Percentiles rank a stretch among this genome's conserved stretches.
These are phyloP conservation scores for Catostomus latipinnis DNA, from an alignment of 2,797 vertebrate species.

Conservation along the genomic window DNA sequence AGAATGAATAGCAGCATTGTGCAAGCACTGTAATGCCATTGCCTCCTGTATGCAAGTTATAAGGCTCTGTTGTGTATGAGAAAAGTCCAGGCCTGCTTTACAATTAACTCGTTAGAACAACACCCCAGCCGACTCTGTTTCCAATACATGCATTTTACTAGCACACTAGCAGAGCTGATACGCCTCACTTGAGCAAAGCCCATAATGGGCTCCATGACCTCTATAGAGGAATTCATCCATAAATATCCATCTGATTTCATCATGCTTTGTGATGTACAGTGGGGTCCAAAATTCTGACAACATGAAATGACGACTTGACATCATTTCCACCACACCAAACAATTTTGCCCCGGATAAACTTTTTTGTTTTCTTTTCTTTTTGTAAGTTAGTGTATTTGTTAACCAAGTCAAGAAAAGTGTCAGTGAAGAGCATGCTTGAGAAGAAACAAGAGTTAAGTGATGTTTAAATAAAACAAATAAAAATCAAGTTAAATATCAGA, in stretches of 20 bases:
- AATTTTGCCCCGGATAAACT: too few relatives aligned
- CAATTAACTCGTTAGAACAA: slow-evolving; percentile 62
- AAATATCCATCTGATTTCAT: neutral
- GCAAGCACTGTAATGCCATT: slow-evolving; percentile 30
- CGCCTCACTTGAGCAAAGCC: neutral
- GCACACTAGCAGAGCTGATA: neutral
- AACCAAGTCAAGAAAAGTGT: too few relatives aligned
- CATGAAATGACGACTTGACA: too few relatives aligned
- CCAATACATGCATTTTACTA: slow-evolving; percentile 10
- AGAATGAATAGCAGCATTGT: slow-evolving; percentile 52
- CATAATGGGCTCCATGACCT: slow-evolving; percentile 15
- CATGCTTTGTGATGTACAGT: neutral
- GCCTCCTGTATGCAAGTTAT: slow-evolving; percentile 36
- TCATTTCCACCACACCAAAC: too few relatives aligned
- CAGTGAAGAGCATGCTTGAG: too few relatives aligned
- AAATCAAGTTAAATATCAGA: too few relatives aligned
- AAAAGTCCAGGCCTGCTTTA: slow-evolving; percentile 62
- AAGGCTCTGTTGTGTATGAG: slow-evolving; percentile 59
- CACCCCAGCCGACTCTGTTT: slow-evolving; percentile 39
- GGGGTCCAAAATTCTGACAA: too few relatives aligned
- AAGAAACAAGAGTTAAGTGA: too few relatives aligned
- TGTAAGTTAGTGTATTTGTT: too few relatives aligned
- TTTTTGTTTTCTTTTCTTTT: too few relatives aligned
- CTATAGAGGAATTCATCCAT: neutral
- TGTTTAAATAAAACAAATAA: too few relatives aligned